Evolutionary conservation across 2,797 vertebrate species (phyloP).

Genomic region (Gobionotothen gibberifrons): DNA sequence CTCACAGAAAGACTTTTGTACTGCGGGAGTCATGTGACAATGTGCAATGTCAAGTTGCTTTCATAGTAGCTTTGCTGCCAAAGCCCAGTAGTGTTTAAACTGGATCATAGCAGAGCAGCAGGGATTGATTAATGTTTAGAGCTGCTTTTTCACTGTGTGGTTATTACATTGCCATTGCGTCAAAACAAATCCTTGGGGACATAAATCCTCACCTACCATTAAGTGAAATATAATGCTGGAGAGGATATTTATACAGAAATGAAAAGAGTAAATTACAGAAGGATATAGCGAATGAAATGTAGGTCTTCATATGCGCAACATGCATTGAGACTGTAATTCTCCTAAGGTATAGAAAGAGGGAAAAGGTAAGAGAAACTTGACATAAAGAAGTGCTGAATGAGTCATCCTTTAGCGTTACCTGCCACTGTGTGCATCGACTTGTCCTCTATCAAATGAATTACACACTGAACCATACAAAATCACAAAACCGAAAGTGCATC

Average conservation of each 20-base stretch:
- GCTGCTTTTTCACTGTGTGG: constrained; percentile 47
- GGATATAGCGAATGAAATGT: constrained; percentile 38
- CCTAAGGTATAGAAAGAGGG: not conserved
- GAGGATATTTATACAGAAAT: constrained; percentile 56
- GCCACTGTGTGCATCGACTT: constrained; percentile 21
- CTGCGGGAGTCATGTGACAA: constrained; percentile 54
- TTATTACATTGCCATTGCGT: constrained; percentile 56
- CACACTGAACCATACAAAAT: constrained; percentile 38
- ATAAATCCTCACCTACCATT: constrained; percentile 62
- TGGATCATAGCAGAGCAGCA: constrained; percentile 60
- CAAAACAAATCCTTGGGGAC: constrained; percentile 49
- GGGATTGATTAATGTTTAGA: constrained; percentile 63
- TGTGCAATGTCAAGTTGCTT: constrained; percentile 71
- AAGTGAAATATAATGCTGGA: constrained; percentile 65
- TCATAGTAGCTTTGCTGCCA: constrained; percentile 65
- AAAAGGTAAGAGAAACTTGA: constrained; percentile 25
- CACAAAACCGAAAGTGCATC: constrained; percentile 58
- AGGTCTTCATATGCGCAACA: constrained; percentile 34
- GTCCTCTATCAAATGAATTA: constrained; percentile 50
- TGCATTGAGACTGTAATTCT: constrained; percentile 18
- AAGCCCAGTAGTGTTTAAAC: constrained; percentile 69
- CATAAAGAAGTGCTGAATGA: constrained; percentile 31
- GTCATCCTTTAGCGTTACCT: constrained; percentile 58
- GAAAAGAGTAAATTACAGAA: constrained; percentile 48
- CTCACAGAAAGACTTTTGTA: constrained; percentile 40